These are phyloP conservation scores for Archaeoteleia sp. DNA, from an alignment of 2,888 invertebrate genomes.

Conservation along the genomic window DNA sequence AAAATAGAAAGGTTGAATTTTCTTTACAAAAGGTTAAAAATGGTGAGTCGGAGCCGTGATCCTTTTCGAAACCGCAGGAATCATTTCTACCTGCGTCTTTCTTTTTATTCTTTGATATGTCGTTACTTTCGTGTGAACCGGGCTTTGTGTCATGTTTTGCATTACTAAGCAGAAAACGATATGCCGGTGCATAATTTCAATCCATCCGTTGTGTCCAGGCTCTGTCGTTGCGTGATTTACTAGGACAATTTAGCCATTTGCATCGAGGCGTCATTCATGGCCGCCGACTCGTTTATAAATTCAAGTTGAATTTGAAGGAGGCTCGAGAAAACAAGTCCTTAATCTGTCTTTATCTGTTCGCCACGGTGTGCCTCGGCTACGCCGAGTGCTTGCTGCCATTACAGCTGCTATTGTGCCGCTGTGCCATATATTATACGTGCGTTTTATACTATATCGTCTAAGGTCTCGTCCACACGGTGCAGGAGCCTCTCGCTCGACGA, in stretches of 20 bases:
- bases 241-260: slow-evolving; percentile 25
- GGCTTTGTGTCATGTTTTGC: no score
- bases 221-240: slow-evolving; percentile 20
- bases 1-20: no score
- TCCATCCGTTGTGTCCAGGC: not conserved
- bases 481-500: slow-evolving; percentile 3
- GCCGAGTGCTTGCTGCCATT: slow-evolving; percentile 18
- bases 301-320: slow-evolving; percentile 17
- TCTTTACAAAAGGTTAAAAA: no score
- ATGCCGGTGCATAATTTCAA: slow-evolving; percentile 33
- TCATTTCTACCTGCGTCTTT: no score
- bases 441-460: slow-evolving; percentile 24
- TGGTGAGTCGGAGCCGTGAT: no score
- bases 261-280: slow-evolving; percentile 13
- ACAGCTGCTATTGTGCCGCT: slow-evolving; percentile 30
- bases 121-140: no score
- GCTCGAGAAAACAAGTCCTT: slow-evolving; percentile 20
- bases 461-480: slow-evolving; percentile 23
- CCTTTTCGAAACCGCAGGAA: no score
- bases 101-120: no score
- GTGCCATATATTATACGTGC: slow-evolving; percentile 27
- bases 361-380: slow-evolving; percentile 7
- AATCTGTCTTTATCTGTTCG: slow-evolving; percentile 31
- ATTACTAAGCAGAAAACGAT: slow-evolving; percentile 30
- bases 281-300: slow-evolving; percentile 12